These are phyloP conservation scores for Alligator sinensis DNA, from an alignment of 2,113 vertebrate genomes.

Conservation along the genomic window DNA sequence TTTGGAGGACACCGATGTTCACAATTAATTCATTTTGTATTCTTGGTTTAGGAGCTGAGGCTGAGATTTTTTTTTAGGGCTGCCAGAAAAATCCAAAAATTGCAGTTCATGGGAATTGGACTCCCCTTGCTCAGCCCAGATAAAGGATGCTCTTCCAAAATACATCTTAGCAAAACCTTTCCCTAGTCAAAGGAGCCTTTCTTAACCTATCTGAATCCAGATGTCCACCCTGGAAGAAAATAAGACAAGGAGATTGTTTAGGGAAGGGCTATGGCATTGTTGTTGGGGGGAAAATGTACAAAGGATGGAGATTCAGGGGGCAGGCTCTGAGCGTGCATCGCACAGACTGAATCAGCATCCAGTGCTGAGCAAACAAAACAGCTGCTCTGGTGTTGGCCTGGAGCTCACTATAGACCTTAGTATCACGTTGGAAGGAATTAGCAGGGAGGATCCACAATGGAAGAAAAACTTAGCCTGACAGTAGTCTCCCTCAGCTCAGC, in stretches of 20 bases:
- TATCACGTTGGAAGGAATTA: neutral
- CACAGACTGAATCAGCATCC: conserved; percentile 24
- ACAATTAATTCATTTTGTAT: neutral
- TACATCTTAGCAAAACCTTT: neutral
- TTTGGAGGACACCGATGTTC: neutral
- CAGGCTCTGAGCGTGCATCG: conserved; percentile 19
- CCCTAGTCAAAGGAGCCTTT: neutral
- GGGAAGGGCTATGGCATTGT: too few species aligned
- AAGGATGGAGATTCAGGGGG: conserved; percentile 1
- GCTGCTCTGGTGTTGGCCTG: neutral
- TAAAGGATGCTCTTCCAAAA: neutral
- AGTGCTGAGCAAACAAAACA: neutral
- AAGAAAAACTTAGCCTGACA: neutral
- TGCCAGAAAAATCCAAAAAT: neutral
- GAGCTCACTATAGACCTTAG: neutral
- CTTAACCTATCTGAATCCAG: neutral
- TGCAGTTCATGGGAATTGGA: neutral
- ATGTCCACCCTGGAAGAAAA: neutral
- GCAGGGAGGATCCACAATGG: neutral
- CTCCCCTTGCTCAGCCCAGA: neutral
- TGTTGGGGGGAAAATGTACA: neutral
- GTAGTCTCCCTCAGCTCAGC: neutral
- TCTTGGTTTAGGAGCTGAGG: neutral
- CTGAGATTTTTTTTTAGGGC: neutral
- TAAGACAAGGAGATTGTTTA: neutral